Evolutionary conservation across 1,140 invertebrate species (phyloP).

Genomic region (Drosophila parabipectinata): DNA sequence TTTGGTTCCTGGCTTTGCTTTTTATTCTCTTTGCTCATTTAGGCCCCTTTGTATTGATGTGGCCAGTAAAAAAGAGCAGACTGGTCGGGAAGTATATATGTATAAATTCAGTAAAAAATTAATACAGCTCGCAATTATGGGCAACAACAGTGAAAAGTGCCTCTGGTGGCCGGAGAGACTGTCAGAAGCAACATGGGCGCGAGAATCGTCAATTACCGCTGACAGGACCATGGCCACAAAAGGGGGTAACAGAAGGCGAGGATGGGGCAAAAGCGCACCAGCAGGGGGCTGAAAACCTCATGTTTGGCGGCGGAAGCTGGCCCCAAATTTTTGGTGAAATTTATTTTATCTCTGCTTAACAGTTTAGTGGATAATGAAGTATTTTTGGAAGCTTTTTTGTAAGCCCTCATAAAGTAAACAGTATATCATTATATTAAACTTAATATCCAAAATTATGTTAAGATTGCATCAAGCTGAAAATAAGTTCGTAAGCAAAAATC

Average conservation of each 20-base stretch:
- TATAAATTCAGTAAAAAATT: conserved; percentile 55
- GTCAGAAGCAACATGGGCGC: conserved; percentile 45
- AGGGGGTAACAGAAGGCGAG: background rate
- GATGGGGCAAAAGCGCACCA: background rate
- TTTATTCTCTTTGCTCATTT: conserved; percentile 47
- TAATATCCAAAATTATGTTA: too few relatives aligned
- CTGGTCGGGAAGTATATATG: conserved; percentile 1
- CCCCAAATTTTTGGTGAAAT: background rate
- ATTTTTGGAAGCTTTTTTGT: conserved; percentile 1
- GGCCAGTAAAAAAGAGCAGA: conserved; percentile 9
- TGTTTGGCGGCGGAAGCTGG: conserved; percentile 3
- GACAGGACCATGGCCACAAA: conserved; percentile 27
- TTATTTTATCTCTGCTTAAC: conserved; percentile 16
- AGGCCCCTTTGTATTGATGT: conserved; percentile 45
- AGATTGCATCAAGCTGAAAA: too few relatives aligned
- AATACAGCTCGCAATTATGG: conserved; percentile 56
- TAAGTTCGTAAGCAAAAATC: too few relatives aligned
- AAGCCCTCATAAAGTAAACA: background rate
- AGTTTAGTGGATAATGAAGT: conserved; percentile 9
- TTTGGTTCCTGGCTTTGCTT: conserved; percentile 25
- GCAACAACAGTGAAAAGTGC: conserved; percentile 34
- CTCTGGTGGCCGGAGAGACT: conserved; percentile 31
- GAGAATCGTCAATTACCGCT: conserved; percentile 50
- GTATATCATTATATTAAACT: too few relatives aligned
- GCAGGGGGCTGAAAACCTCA: background rate